Conservation (phyloP, 2,113 vertebrate species). For the Rissa tridactyla region DNA sequence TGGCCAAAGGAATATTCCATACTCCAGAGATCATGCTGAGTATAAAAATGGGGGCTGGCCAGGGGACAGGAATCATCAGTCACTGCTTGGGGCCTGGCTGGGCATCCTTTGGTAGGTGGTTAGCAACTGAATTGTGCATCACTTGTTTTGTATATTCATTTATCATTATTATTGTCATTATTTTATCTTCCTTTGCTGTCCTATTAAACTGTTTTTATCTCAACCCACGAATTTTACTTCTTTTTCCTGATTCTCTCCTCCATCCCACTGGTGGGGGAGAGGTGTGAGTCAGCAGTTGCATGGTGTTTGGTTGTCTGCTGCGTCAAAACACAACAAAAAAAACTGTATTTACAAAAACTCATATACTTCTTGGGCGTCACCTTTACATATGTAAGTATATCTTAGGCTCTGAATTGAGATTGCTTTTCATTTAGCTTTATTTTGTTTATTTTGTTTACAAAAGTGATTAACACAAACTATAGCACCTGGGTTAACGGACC, state of each 20-base stretch:
- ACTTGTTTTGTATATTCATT: neutral
- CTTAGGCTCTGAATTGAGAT: neutral
- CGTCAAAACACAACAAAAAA: neutral
- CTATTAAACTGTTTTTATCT: neutral
- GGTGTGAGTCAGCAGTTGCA: neutral
- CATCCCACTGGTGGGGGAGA: neutral
- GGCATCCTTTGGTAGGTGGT: neutral
- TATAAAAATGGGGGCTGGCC: neutral
- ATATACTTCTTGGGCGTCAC: neutral
- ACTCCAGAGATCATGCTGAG: neutral
- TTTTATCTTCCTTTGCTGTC: neutral
- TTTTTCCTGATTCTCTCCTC: neutral
- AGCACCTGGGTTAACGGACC: neutral
- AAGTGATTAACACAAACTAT: neutral
- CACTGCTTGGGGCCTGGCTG: neutral
- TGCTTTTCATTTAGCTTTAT: neutral
- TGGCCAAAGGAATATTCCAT: neutral
- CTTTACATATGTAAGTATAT: neutral
- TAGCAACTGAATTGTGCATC: neutral
- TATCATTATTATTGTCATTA: neutral
- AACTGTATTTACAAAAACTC: neutral
- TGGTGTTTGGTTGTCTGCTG: neutral
- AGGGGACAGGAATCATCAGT: neutral
- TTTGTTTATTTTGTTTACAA: neutral
- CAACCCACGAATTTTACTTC: neutral